Evolutionary conservation across 2,113 vertebrate species (phyloP), one percentile per base, ranked within the genome.

Genomic region (Calidris pugnax): DNA sequence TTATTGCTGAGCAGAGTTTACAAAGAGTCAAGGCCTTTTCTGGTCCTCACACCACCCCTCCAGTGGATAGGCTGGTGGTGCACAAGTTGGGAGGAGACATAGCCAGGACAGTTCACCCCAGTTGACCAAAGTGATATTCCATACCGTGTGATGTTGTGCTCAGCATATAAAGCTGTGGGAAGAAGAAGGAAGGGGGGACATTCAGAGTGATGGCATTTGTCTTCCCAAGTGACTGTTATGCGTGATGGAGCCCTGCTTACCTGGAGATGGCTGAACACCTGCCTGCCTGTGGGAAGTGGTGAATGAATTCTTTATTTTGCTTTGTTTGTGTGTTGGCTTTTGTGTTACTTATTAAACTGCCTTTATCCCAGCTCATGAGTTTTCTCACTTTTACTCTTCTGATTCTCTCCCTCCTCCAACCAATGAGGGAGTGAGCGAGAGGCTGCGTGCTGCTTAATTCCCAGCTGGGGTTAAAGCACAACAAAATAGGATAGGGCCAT

Each of bases 361-460:
- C 37, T 63, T 63, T 63, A 41, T 41, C 27, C 39, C 18, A 41
- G 30, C 18, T 39, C 37, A 41, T 20, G 37, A 41, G 26, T 63
- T 63, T 41, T 39, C 37, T 41, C 26, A 39, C 37, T 39, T 63
- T 63, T 63, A 39, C 60, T 28, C 39, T 63, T 63, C 37, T 19
- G 17, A 28, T 41, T 63, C 62, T 63, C 37, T 63, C 37, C 26
- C 18, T 27, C 17, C 4, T 41, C 17, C 60, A 26, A 28, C 26
- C 4, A 4, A 12, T 19, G 8, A 26, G 62, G 12, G 9, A 30
- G 11, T 8, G 6, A 41, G 12, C 3, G 8, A 41, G 37, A 1
- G 8, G 17, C 62, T 63, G 62, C 5, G 11, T 41, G 37, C 26
- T 63, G 26, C 26, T 63, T 30, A 28, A 6, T 39, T 63, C 26